A percentile compares a stretch with the other conserved stretches of the same genome.
phyloP scores from a whole-genome alignment of 2,888 invertebrate genomes.

The Amphipoea lucens region DNA sequence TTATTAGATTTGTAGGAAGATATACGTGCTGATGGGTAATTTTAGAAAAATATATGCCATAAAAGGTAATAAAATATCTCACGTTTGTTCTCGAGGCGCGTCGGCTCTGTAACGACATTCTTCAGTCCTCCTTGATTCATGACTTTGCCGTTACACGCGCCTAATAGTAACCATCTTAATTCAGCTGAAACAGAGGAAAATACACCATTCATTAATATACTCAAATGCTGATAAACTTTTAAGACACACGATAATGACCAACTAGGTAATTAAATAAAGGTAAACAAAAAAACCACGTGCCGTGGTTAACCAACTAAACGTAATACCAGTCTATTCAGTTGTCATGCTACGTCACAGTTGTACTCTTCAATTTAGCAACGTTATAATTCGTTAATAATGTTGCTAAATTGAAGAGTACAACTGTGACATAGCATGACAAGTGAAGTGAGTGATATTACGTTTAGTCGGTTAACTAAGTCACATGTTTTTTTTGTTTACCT shows the following conservation, averaged over 20 bases:
- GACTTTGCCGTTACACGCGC: slow-evolving; percentile 77
- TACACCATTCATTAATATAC: neutral
- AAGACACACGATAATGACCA: neutral
- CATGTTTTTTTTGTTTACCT: no score
- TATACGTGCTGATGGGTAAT: neutral
- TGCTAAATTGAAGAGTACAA: no score
- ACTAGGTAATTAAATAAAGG: no score
- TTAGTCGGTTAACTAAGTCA: no score
- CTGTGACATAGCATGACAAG: no score
- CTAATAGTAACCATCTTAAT: slow-evolving; percentile 81
- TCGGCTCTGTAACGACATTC: slow-evolving; percentile 88
- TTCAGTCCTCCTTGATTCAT: slow-evolving; percentile 85
- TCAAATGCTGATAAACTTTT: neutral
- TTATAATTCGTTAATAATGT: no score
- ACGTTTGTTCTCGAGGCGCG: slow-evolving; percentile 86
- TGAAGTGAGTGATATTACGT: no score
- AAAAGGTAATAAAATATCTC: slow-evolving; percentile 58
- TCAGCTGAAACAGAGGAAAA: slow-evolving; percentile 72
- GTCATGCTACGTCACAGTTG: no score
- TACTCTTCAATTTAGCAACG: no score
- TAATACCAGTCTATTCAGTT: no score
- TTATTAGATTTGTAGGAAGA: neutral
- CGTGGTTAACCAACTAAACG: no score
- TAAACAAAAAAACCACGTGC: no score
- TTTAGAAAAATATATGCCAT: neutral